Evolutionary conservation across 2,888 invertebrate species (phyloP).

Genomic region (Mesochorus sp.): DNA sequence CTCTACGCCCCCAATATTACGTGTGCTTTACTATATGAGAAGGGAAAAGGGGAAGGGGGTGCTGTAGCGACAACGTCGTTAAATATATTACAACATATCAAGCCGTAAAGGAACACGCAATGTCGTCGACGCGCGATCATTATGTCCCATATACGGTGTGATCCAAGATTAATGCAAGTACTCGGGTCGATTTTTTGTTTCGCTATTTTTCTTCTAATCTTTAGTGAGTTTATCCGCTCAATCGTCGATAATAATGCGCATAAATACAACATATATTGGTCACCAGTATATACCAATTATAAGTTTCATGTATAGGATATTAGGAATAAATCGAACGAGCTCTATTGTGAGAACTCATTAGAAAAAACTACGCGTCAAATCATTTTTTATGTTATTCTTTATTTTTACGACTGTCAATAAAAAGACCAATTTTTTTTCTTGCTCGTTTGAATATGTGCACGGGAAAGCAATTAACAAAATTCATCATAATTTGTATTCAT

Average conservation of each 20-base stretch:
- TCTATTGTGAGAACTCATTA: background rate
- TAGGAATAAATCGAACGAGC: background rate
- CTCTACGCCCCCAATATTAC: conserved; percentile 11
- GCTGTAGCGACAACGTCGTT: conserved; percentile 18
- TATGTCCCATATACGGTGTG: background rate
- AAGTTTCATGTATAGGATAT: background rate
- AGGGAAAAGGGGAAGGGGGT: background rate
- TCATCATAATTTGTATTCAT: too few species aligned
- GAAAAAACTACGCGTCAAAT: background rate
- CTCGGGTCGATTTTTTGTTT: conserved; percentile 25
- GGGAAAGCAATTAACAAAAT: too few species aligned
- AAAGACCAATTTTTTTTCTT: too few species aligned
- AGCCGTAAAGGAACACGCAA: conserved; percentile 35
- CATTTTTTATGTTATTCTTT: background rate
- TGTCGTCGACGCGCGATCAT: conserved; percentile 6
- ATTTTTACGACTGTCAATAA: too few species aligned
- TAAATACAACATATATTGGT: conserved; percentile 8
- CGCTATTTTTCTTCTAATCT: background rate
- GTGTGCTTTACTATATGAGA: background rate
- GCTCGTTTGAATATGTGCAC: too few species aligned
- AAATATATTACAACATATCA: conserved; percentile 34
- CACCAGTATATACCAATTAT: conserved; percentile 10
- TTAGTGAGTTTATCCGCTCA: background rate
- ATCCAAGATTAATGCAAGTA: conserved; percentile 12
- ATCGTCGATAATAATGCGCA: conserved; percentile 7